Evolutionary conservation across 2,888 invertebrate genomes (phyloP), one percentile per base, ranked within the genome.

Genomic region (Cryptus viduatorius): DNA sequence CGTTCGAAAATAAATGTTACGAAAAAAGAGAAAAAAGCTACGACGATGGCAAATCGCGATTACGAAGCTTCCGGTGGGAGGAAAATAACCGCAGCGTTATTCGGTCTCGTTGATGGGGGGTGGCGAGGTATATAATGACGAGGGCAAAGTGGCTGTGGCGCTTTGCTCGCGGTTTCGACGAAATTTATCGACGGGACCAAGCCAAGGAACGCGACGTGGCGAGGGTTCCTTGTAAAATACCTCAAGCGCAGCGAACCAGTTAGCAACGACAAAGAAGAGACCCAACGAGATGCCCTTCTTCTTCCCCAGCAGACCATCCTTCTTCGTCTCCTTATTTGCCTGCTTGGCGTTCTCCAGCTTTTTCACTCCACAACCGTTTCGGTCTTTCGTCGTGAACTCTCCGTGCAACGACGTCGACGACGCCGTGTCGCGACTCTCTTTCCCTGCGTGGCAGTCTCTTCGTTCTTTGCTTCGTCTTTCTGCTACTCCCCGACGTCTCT

Each of bases 201-300:
- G 82, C 79, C 65, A 82, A 14, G 69, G 67, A 69, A 85, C 81
- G 87, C 84, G 50, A 44, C 61, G 46, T 67, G 72, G 37, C 76
- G 42, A 82, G 84, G 87, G 78, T 77, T 73, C 73, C 75, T 81
- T 85, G 82, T 14, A 83, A 85, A 83, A 87, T 87, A 87, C 84
- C 85, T 85, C 81, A 78, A 77, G 87, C 85, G 84, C 86, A 87
- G 80, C 83, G 86, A 85, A 87, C 88, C 87, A 87, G 88, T 88
- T 88, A 86, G 85, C 82, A 16, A 29, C 61, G 61, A 31, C 29
- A 61, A 61, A 79, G 72, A 72, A 61, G 37, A 72, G 79, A 77
- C 53, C 65, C 67, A 59, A 71, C 59, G 31, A 64, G 78, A 61
- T 69, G 53, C 75, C 71, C 83, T 76, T 81, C 79, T 84, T 72